A percentile compares a stretch with the other conserved stretches of the same genome.
These are phyloP conservation scores for Calliopsis andreniformis DNA, from an alignment of 1,140 invertebrate species.

Conservation along the genomic window DNA sequence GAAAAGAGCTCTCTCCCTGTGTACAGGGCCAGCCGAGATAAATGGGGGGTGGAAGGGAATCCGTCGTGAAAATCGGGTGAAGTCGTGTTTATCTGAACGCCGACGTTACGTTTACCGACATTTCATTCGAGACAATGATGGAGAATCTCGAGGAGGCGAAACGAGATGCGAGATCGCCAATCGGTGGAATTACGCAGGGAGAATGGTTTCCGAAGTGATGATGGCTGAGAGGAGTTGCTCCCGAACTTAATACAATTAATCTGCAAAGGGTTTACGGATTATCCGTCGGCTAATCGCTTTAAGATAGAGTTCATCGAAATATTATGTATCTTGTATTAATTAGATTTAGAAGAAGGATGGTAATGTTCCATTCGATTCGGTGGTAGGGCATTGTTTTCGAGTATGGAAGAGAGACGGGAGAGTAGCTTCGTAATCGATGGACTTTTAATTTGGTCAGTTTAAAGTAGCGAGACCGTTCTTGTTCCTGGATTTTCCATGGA, in stretches of 20 bases:
- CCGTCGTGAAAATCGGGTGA: slow-evolving; percentile 52
- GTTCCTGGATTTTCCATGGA: not conserved
- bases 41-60: slow-evolving; percentile 39
- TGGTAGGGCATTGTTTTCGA: too few relatives aligned
- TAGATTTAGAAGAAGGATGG: too few relatives aligned
- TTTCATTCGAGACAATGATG: not conserved
- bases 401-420: too few relatives aligned
- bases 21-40: slow-evolving; percentile 43
- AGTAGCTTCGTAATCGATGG: not conserved
- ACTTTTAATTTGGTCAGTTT: slow-evolving; percentile 20
- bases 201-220: not conserved
- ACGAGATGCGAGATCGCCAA: not conserved
- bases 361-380: too few relatives aligned
- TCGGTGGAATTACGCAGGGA: not conserved
- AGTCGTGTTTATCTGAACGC: slow-evolving; percentile 20
- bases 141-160: not conserved
- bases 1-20: slow-evolving; percentile 38
- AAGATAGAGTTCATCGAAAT: not conserved
- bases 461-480: not conserved
- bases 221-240: not conserved
- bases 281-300: slow-evolving; percentile 9
- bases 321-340: slow-evolving; percentile 13
- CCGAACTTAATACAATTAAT: slow-evolving; percentile 15
- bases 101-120: not conserved
- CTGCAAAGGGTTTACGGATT: slow-evolving; percentile 31